These are phyloP conservation scores for Rana temporaria DNA, from an alignment of 2,113 vertebrate genomes.

Conservation along the genomic window DNA sequence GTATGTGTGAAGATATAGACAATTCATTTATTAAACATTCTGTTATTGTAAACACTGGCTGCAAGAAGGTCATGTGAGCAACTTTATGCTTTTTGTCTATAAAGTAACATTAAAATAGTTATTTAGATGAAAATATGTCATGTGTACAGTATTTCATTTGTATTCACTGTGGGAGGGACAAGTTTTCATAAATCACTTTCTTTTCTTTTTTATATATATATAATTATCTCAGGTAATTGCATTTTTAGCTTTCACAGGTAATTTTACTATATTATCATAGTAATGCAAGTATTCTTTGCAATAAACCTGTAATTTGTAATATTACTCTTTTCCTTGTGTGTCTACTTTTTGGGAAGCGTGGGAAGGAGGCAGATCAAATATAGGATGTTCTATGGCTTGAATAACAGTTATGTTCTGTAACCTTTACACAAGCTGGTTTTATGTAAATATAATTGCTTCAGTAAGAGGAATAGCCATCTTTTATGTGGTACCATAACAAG, in stretches of 20 bases:
- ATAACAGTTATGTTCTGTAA: no score
- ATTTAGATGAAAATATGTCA: conserved; percentile 42
- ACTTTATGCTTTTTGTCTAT: conserved; percentile 38
- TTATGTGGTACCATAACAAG: no score
- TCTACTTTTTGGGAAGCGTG: neutral
- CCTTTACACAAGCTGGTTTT: no score
- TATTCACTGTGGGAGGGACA: conserved; percentile 29
- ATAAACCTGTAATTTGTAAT: conserved; percentile 39
- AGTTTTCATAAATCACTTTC: conserved; percentile 1
- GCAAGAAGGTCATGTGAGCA: conserved; percentile 48
- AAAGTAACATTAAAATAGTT: conserved; percentile 49
- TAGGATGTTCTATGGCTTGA: no score
- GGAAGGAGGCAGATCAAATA: no score
- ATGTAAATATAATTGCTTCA: no score
- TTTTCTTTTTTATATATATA: conserved; percentile 18
- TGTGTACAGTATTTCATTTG: conserved; percentile 48
- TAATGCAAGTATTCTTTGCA: conserved; percentile 44
- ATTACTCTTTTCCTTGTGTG: conserved; percentile 18
- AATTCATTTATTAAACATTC: conserved; percentile 57
- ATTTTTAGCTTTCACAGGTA: conserved; percentile 27
- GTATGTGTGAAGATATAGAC: conserved; percentile 43
- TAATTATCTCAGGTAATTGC: conserved; percentile 50
- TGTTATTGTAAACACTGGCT: conserved; percentile 50
- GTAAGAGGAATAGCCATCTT: no score
- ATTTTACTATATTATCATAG: conserved; percentile 44